Evolutionary conservation across 1,140 invertebrate genomes (phyloP), one percentile per base, ranked within the genome.

Genomic region (Wiebesia pumilae): DNA sequence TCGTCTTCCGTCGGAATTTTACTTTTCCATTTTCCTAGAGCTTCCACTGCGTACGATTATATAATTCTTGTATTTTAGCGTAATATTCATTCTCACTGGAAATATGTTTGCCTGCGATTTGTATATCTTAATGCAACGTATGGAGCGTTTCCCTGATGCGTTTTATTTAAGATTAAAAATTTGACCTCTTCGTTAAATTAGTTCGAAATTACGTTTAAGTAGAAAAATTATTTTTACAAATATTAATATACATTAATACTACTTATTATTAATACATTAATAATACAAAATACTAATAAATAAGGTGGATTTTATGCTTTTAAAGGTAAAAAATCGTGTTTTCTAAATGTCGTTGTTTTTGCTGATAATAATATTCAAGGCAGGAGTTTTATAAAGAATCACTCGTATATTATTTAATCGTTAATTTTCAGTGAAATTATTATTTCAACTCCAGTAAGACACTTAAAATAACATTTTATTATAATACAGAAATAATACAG

Each of bases 11-110:
- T n/a, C 40, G 4, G 14, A 3, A 16, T 38, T 73, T 33, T 1
- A 33, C 38, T 82, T 82, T 82, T 69, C 65, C 65, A 51, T 82
- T 71, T 40, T 43, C 38, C 38, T 81, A 24, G 43, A 1, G 10
- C 27, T 30, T n/a, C 43, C 30, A 24, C 24, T 30, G 27, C 30
- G 0, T 40, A 30, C 43, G 3, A 79, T 35, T 54, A 33, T 16
- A 27, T 75, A 79, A 79, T 79, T 10, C 38, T 19, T 75, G 43
- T 38, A 38, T 38, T 21, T 69, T 19, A 43, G 24, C 12, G 16
- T 75, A 12, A 43, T 21, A 12, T 35, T 3, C 67, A 35, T 3
- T 14, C 2, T 6, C 51, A 54, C 51, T 54, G 58, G 27, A 47
- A 47, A 10, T 27, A 12, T 71, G 16, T 38, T 40, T 71, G 69